These are phyloP conservation scores for Vesta saturnalis DNA, from an alignment of 2,888 invertebrate species.

Conservation along the genomic window DNA sequence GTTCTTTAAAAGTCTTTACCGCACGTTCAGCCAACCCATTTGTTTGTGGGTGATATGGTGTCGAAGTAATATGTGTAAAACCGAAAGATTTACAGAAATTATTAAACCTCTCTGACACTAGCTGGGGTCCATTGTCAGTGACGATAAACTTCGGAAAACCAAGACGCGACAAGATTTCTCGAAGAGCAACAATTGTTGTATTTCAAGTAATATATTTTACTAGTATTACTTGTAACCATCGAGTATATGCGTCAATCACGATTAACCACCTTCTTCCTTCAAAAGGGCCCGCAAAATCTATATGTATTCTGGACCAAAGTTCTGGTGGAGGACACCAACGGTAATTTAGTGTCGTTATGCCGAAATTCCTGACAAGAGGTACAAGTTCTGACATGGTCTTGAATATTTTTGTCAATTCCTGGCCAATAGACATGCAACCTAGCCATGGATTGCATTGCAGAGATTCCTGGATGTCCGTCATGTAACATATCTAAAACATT, in stretches of 20 bases:
- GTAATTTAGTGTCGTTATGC: conserved; percentile 33
- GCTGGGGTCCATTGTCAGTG: conserved; percentile 23
- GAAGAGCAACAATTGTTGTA: conserved; percentile 1
- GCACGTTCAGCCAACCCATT: conserved; percentile 16
- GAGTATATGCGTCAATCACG: conserved; percentile 12
- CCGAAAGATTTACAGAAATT: conserved; percentile 7
- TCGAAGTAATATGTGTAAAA: conserved; percentile 14
- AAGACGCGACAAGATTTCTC: conserved; percentile 11
- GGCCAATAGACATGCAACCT: conserved; percentile 43
- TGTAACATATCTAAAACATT: neutral
- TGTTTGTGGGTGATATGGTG: conserved; percentile 22
- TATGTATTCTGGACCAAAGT: conserved; percentile 20
- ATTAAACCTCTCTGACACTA: conserved; percentile 15
- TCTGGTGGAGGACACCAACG: conserved; percentile 37
- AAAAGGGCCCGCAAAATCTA: conserved; percentile 25
- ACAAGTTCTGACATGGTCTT: conserved; percentile 24
- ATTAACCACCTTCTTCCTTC: conserved; percentile 42
- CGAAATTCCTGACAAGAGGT: conserved; percentile 33
- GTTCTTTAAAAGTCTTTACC: conserved; percentile 23
- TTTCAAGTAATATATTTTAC: neutral
- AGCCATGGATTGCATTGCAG: conserved; percentile 41
- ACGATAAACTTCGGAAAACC: conserved; percentile 10
- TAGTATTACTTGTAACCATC: conserved; percentile 15
- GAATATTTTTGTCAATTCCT: conserved; percentile 25
- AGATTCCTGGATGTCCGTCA: conserved; percentile 23